Conservation (phyloP, 2,797 vertebrate genomes). For the Crypturellus tataupa region DNA sequence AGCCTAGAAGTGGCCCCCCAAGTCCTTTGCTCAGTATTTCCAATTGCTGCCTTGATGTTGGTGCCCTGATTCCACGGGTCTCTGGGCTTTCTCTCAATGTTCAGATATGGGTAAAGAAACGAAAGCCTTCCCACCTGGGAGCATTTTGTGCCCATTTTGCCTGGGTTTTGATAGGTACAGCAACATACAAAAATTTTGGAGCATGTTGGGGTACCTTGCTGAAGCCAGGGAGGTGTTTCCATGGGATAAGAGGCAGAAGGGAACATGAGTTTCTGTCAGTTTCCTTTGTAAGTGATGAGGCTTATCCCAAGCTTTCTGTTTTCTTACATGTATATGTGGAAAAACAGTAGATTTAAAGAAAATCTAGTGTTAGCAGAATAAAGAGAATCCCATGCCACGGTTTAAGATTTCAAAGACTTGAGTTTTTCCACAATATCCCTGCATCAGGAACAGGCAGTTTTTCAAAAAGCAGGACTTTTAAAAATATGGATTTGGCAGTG, state of each 20-base stretch:
- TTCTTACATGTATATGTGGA: neutral
- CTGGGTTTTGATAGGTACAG: neutral
- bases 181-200: neutral
- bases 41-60: neutral
- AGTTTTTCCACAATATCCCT: slow-evolving; percentile 9
- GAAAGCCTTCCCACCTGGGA: neutral
- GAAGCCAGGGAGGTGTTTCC: neutral
- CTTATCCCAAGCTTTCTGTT: neutral
- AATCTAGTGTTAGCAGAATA: slow-evolving; percentile 9
- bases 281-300: neutral
- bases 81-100: too few species aligned
- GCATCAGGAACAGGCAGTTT: neutral
- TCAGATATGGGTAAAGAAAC: neutral
- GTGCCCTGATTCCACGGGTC: neutral
- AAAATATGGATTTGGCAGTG: neutral
- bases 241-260: neutral
- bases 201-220: neutral
- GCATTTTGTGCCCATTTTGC: neutral
- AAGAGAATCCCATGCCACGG: neutral
- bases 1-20: neutral
- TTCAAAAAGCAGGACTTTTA: slow-evolving; percentile 1
- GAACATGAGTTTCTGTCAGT: neutral
- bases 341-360: neutral
- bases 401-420: neutral
- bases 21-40: neutral